Evolutionary conservation across 2,797 vertebrate species (phyloP), one percentile per base, ranked within the genome.

Genomic region (Epinephelus awoara): DNA sequence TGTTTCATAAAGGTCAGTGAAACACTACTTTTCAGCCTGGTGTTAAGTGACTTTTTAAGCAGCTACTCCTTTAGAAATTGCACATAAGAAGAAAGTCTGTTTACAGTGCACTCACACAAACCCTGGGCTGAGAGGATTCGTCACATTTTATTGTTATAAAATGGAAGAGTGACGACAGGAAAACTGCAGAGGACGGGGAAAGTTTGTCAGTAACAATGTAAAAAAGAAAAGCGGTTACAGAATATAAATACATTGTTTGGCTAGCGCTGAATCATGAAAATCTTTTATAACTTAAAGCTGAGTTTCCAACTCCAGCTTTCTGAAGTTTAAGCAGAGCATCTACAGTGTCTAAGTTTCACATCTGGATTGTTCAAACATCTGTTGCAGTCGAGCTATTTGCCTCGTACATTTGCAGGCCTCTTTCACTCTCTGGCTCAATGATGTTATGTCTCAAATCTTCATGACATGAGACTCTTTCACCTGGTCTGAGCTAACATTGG

Each of bases 291-390:
- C 19, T 67, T 18, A 54, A 49, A 59, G 40, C 11, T 12, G 25
- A 25, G 34, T 38, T 68, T 46, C 51, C 19, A 52, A 23, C 34
- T 65, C 29, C 42, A 40, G 12, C 57, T 67, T 66, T 27, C 55
- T 59, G 5, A 56, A 51, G 54, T 63, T 63, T n/a, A 47, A 57
- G 17, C 10, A 57, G 25, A 47, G 14, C 69, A 55, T 8, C 6
- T 63, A 56, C 54, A 63, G 42, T 54, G 44, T 79, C 55, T 64
- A 23, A 19, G 38, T 72, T 81, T 84, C 75, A 85, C 84, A 89
- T 89, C 80, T 85, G 90, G 84, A 77, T 57, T 38, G 34, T 49
- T 67, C 49, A 68, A 71, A 85, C 81, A 86, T 89, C 83, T 88
- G 84, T 59, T 88, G 50, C 50, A 55, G 71, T 82, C 38, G 21